Evolutionary conservation across 1,140 invertebrate species (phyloP).

Genomic region (Formica exsecta): DNA sequence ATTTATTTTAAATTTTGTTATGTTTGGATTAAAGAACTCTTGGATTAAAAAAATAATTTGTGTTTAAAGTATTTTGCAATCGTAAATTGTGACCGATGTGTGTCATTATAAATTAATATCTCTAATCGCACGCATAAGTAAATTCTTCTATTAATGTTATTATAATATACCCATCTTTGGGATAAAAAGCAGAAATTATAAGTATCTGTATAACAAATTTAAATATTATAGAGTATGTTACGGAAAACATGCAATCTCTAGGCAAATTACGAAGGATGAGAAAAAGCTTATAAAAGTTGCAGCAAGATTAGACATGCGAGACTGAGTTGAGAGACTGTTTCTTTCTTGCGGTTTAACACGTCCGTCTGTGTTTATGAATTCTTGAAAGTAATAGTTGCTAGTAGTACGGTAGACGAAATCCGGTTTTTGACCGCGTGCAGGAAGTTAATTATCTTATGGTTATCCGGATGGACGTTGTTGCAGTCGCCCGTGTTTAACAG

Average conservation of each 20-base stretch:
- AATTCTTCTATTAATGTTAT: not conserved
- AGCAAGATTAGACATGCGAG: constrained; percentile 64
- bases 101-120: not conserved
- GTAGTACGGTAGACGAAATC: constrained; percentile 61
- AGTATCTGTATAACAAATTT: not conserved
- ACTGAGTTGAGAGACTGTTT: constrained; percentile 61
- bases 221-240: not conserved
- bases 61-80: not conserved
- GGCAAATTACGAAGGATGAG: constrained; percentile 15
- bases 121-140: not conserved
- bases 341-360: constrained; percentile 73
- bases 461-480: constrained; percentile 62
- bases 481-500: constrained; percentile 41
- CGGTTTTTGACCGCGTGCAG: constrained; percentile 52
- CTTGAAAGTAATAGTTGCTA: constrained; percentile 52
- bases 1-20: not conserved
- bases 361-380: constrained; percentile 68
- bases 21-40: not conserved
- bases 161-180: too few relatives aligned
- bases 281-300: constrained; percentile 49
- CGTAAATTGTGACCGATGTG: not conserved
- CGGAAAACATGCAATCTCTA: not conserved
- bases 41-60: not conserved
- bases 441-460: constrained; percentile 71
- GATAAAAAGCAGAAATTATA: not conserved